Evolutionary conservation across 2,797 vertebrate species (phyloP), one percentile per base, ranked within the genome.

Genomic region (Neosilurus mollespiculum): DNA sequence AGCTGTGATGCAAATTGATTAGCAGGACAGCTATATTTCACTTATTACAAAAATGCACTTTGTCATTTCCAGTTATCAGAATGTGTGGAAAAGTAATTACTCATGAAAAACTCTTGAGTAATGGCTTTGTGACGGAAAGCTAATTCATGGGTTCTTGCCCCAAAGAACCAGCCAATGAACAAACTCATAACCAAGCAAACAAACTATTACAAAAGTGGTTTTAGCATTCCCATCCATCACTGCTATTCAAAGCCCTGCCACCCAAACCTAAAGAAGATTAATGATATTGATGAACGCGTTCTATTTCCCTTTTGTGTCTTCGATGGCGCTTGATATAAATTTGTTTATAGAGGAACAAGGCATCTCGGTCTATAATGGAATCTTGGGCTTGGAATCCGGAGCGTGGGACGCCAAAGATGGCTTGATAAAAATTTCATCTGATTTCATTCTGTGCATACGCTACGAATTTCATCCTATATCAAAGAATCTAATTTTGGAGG

Each of bases 381-480:
- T 87, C 83, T 83, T 77, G 66, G 30, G 54, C 81, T 84, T 53
- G 18, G 82, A 85, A 85, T 81, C 90, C 84, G 88, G 89, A 88
- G 91, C 86, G 90, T 88, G 54, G 91, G 92, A 91, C 90, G 87
- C 86, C 90, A 91, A 92, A 92, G 86, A 64, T 86, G 71, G 85
- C 80, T 78, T 90, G 93, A 87, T 90, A 87, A 91, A 78, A 90
- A 89, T 88, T 89, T 8, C 43, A 43, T 43, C 83, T 91, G 90
- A 93, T 91, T 91, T 90, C 83, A 86, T 82, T 87, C 86, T 84
- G 83, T 85, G 85, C 87, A 87, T 85, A 78, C 86, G 87, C 91
- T 86, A 81, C 77, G 91, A 94, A 93, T 92, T 94, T 93, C 93
- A 87, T 88, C 81, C 83, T 90, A 91, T 89, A 30, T 87, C 84